These are phyloP conservation scores for Sciurus vulgaris DNA, from an alignment of 2,797 vertebrate species.

Conservation along the genomic window DNA sequence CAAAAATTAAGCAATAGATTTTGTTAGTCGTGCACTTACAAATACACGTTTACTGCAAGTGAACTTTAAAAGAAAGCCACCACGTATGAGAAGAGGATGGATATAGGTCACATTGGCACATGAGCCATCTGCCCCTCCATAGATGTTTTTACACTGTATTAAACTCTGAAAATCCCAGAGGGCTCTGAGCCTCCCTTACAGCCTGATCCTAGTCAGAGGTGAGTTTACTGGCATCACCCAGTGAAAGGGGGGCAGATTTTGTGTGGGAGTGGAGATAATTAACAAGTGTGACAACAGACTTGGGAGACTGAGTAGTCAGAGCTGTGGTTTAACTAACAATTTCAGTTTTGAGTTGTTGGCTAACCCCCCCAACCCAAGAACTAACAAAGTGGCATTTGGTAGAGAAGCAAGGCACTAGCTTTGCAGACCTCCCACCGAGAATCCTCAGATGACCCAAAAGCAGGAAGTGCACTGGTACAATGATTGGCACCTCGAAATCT, in stretches of 20 bases:
- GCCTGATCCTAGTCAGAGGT: not conserved
- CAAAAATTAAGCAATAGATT: not conserved
- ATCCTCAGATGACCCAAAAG: constrained; percentile 17
- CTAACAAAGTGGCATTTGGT: constrained; percentile 12
- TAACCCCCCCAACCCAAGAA: not conserved
- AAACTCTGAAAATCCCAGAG: constrained; percentile 68
- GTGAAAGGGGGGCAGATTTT: not conserved
- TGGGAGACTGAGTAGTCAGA: constrained; percentile 26
- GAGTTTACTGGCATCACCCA: constrained; percentile 57
- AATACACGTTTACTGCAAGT: not conserved
- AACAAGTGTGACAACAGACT: constrained; percentile 59
- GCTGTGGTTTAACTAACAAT: constrained; percentile 75
- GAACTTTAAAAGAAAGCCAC: constrained; percentile 48
- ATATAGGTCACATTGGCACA: not conserved
- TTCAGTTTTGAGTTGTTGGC: constrained; percentile 75
- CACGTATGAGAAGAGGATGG: not conserved
- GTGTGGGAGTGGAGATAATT: constrained; percentile 43
- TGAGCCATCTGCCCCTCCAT: not conserved
- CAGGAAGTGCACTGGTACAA: constrained; percentile 21
- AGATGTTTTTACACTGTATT: not conserved
- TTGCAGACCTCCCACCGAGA: constrained; percentile 23
- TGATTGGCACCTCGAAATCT: not conserved
- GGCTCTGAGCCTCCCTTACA: not conserved
- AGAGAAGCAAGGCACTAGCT: not conserved
- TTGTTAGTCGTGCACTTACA: not conserved